Evolutionary conservation across 2,888 invertebrate genomes (phyloP), one percentile per base, ranked within the genome.

Genomic region (Caenorhabditis doughertyi): DNA sequence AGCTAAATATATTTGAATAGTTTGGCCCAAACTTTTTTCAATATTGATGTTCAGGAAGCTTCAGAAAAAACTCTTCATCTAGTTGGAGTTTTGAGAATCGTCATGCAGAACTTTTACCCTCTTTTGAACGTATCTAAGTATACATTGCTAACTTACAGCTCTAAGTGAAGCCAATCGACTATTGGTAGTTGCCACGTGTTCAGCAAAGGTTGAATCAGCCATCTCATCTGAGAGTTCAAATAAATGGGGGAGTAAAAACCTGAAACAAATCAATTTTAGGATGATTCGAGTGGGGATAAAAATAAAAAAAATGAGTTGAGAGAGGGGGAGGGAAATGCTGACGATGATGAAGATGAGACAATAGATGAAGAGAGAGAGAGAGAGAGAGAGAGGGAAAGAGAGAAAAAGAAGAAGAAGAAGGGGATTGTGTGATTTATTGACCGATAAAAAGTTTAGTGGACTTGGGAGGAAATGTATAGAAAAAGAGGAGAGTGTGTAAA

Each of bases 151-250:
- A 76, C 85, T 85, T 56, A 87, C 87, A 42, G 62, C 39, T 67
- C 82, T 70, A 29, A 87, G 84, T 0, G 84, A 84, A 23, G 80
- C 67, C 9, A 87, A 77, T 23, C 87, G 70, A 35, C 29, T 76
- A 73, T 87, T 87, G 68, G 84, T 87, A 56, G 79, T 79, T 32
- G 81, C 67, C 32, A 87, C 84, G 80, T 87, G 87, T 73, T 87
- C 84, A 70, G 84, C 85, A 68, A 85, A 87, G 64, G 82, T 81
- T 8, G 68, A 42, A 56, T 56, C 71, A 79, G 70, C 71, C 70
- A 79, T 79, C 35, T 53, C 44, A 62, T 62, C 71, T 55, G 64
- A 65, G 23, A 2, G 23, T n/a, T 47, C n/a, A n/a, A n/a, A n/a
- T n/a, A n/a, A n/a, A n/a, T 18, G 11, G 67, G 42, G 9, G 13